A percentile compares a stretch with the other conserved stretches of the same genome.
Conservation (phyloP, 2,113 vertebrate species). For the Galeopterus variegatus region DNA sequence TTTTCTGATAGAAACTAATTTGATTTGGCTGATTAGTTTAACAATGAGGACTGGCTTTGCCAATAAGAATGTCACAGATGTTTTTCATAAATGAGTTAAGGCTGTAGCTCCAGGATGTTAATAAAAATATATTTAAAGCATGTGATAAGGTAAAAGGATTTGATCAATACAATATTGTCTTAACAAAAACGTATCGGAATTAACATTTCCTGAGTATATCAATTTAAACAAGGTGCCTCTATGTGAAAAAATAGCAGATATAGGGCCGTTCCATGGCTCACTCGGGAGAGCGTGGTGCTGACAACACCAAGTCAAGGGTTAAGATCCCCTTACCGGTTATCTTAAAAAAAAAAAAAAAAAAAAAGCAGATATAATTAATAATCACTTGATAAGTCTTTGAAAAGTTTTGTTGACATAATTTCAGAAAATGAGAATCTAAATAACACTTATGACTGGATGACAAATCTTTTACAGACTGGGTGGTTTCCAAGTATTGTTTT, state of each 20-base stretch:
- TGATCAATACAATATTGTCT: background rate
- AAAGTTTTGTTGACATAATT: constrained; percentile 52
- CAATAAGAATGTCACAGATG: constrained; percentile 12
- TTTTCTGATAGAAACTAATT: constrained; percentile 48
- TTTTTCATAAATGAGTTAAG: constrained; percentile 56
- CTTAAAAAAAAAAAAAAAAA: background rate
- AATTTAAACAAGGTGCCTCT: constrained; percentile 42
- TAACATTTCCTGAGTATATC: constrained; percentile 16
- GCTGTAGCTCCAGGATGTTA: background rate
- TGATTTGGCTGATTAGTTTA: constrained; percentile 41
- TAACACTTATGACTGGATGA: background rate
- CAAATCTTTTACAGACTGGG: constrained; percentile 19
- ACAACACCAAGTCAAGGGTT: too few species aligned
- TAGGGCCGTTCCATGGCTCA: background rate
- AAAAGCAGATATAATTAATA: constrained; percentile 49
- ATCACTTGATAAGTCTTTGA: constrained; percentile 55
- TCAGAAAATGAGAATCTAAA: constrained; percentile 24
- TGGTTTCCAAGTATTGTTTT: constrained; percentile 56
- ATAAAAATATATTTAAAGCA: constrained; percentile 36
- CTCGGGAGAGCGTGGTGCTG: too few species aligned
- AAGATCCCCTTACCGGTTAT: too few species aligned
- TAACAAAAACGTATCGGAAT: constrained; percentile 53
- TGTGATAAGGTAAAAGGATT: background rate
- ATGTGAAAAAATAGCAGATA: constrained; percentile 40
- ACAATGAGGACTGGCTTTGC: constrained; percentile 25